Base-by-base conservation (phyloP, 2,113 vertebrate genomes). In the Herpetotheres cachinnans region DNA sequence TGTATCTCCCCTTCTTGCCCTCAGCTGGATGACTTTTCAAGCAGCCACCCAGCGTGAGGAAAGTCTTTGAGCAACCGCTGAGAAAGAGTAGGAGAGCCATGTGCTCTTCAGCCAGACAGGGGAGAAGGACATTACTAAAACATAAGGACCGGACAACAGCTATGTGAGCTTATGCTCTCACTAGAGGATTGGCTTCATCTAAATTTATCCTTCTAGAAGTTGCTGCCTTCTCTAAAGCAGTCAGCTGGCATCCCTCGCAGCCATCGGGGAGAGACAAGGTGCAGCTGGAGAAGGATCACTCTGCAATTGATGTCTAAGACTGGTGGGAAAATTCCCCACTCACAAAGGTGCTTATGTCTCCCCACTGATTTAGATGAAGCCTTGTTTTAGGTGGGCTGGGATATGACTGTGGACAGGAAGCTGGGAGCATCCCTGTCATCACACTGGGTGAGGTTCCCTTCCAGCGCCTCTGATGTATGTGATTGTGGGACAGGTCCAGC, bases 41-140 rank as follows among this genome's bases (percentile, higher is more conserved):
- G 32, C 46, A 93, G 55, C 17, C 0, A 0, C 32, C 6, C 32
- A 59, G 21, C 2, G 0, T 34, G 27, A 81, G 56, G 47, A 49
- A 93, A 69, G 16, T 29, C 87, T 93, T 91, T 54, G 59, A 93
- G 32, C 36, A 95, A 54, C 17, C 50, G 73, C 13, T 1, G 9
- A 63, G 86, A 61, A 95, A 58, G 46, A 52, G 24, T 24, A 71
- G 49, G 25, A 81, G 18, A 85, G 16, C 27, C 26, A 34, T n/a
- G 14, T 30, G 32, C 32, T 70, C 50, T 66, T 62, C 71, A 90
- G 13, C 18, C 59, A 63, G 69, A 69, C n/a, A 66, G 20, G 24
- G 7, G 29, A 92, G 71, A 49, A 81, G 40, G 69, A 74, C 76
- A 63, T 84, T 59, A 78, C 52, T 84, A 78, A 92, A 94, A 84